Conservation (phyloP, 1,140 invertebrate genomes). For the Aradophagus sp. region DNA sequence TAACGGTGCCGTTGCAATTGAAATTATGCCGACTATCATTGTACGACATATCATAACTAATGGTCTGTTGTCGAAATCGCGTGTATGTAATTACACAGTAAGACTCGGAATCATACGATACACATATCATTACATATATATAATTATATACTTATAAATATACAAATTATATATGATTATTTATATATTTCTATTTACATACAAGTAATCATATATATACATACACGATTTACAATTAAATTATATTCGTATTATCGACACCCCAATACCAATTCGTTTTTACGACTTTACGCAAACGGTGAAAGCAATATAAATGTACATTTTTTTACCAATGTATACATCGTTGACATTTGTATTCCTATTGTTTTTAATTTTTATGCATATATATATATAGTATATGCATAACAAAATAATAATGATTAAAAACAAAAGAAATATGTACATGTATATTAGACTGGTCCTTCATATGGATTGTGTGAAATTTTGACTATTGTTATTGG, state of each 20-base stretch:
- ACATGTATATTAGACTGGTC: too few species aligned
- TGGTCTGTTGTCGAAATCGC: constrained; percentile 38
- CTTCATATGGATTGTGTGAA: too few species aligned
- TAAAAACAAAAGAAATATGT: too few species aligned
- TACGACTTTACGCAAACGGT: constrained; percentile 1
- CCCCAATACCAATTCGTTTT: constrained; percentile 34
- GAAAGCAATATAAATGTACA: constrained; percentile 24
- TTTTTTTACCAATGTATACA: constrained; percentile 9
- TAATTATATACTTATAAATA: constrained; percentile 23
- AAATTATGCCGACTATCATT: neutral
- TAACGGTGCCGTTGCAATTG: constrained; percentile 5
- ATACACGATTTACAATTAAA: constrained; percentile 21
- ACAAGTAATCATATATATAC: constrained; percentile 14
- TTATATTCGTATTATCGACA: constrained; percentile 15
- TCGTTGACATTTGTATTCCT: too few species aligned
- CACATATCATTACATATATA: constrained; percentile 45
- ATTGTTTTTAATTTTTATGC: too few species aligned
- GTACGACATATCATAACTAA: constrained; percentile 35
- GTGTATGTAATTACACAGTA: constrained; percentile 25
- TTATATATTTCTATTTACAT: constrained; percentile 38
- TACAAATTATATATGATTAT: constrained; percentile 30
- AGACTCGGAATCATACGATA: constrained; percentile 33
- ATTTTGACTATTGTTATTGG: constrained; percentile 47
- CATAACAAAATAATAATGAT: too few species aligned
- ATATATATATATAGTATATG: too few species aligned